A percentile compares a stretch with the other conserved stretches of the same genome.
phyloP scores from a whole-genome alignment of 2,797 vertebrate species.

The Holocentrus rufus region DNA sequence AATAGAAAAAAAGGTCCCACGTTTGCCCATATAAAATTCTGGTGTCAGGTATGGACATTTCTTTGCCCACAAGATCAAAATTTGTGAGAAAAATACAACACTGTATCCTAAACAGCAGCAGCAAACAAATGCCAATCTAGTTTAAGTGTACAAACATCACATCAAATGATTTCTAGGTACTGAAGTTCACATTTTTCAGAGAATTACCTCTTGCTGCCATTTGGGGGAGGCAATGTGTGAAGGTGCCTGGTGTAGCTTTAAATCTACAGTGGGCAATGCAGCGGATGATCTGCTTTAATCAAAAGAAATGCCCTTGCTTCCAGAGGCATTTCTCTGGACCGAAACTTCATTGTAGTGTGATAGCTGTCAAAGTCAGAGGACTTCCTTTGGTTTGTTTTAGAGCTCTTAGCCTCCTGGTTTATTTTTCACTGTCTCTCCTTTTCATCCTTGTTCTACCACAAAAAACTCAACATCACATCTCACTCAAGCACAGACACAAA shows the following conservation, averaged over 20 bases:
- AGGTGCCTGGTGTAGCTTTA: conserved; percentile 30
- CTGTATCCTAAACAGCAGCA: background rate
- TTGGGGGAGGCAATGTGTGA: background rate
- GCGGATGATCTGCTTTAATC: conserved; percentile 15
- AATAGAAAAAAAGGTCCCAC: background rate
- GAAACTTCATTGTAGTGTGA: conserved; percentile 21
- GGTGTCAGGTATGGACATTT: background rate
- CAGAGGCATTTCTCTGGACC: conserved; percentile 46
- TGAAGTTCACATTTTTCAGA: background rate
- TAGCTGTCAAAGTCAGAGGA: conserved; percentile 25
- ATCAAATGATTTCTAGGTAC: too few relatives aligned
- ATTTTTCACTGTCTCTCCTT: conserved; percentile 20
- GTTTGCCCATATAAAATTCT: too few relatives aligned
- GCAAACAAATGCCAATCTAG: too few relatives aligned
- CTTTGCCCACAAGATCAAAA: background rate
- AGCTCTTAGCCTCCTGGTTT: conserved; percentile 21
- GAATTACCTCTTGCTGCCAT: background rate
- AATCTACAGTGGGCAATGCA: background rate
- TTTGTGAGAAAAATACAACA: background rate
- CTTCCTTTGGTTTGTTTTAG: conserved; percentile 31
- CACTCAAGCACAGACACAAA: conserved; percentile 56
- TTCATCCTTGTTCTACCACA: conserved; percentile 17
- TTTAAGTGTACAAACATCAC: too few relatives aligned
- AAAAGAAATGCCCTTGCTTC: conserved; percentile 10
- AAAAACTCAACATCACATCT: background rate